Evolutionary conservation across 1,140 invertebrate species (phyloP).

Genomic region (Ctenoplectra terminalis): DNA sequence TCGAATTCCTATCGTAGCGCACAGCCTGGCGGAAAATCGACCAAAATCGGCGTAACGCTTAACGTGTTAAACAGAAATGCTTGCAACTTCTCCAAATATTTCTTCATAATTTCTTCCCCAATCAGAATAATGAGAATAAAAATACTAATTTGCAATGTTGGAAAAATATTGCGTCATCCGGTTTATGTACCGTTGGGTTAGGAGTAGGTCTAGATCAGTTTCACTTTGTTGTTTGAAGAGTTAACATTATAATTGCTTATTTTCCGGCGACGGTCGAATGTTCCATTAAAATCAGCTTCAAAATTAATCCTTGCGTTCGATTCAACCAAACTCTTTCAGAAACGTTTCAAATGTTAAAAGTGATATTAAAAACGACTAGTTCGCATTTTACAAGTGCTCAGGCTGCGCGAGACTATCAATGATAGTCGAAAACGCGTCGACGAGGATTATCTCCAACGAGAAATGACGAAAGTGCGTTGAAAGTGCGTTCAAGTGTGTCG

Average conservation of each 20-base stretch:
- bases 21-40: too few species aligned
- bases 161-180: constrained; percentile 18
- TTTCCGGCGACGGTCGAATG: neutral
- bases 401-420: neutral
- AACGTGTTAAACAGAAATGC: too few species aligned
- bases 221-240: neutral
- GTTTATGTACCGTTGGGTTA: neutral
- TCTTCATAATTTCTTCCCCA: neutral
- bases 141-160: neutral
- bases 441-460: neutral
- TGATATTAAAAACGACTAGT: too few species aligned
- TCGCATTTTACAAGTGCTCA: too few species aligned
- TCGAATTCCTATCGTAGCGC: too few species aligned
- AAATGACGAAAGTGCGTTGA: neutral
- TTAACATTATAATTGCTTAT: neutral
- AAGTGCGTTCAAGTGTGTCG: constrained; percentile 3
- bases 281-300: too few species aligned
- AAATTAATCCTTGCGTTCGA: too few species aligned
- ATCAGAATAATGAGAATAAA: neutral
- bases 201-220: neutral
- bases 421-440: too few species aligned
- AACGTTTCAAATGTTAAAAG: too few species aligned
- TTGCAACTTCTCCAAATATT: too few species aligned
- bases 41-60: too few species aligned
- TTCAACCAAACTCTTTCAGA: too few species aligned